Percentiles rank a stretch among this genome's conserved stretches.
Evolutionary conservation across 1,140 invertebrate species (phyloP).

Genomic region (Bacillus rossius): DNA sequence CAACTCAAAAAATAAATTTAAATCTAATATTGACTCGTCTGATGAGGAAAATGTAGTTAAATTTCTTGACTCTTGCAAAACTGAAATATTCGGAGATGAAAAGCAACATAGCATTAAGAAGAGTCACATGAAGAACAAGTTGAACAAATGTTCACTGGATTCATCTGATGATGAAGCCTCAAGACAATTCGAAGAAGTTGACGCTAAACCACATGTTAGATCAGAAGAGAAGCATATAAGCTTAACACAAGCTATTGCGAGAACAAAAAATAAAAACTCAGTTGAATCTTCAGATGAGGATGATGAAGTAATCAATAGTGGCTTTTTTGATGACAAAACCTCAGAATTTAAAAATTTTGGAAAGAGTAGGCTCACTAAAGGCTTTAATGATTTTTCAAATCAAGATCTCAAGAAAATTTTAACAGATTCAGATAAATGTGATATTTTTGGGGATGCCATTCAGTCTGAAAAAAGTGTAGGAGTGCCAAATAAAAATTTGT

Average conservation of each 20-base stretch:
- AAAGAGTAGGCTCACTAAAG: conserved; percentile 5
- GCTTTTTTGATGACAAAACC: conserved; percentile 2
- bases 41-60: conserved; percentile 7
- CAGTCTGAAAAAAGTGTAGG: background rate
- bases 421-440: conserved; percentile 4
- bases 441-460: conserved; percentile 6
- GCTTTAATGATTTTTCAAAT: background rate
- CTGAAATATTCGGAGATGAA: conserved; percentile 5
- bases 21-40: conserved; percentile 3
- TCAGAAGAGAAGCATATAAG: background rate
- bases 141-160: conserved; percentile 3
- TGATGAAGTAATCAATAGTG: background rate
- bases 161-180: conserved; percentile 11
- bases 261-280: conserved; percentile 1
- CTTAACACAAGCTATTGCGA: background rate
- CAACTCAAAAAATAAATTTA: conserved; percentile 5
- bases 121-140: conserved; percentile 3
- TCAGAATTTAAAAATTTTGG: conserved; percentile 2
- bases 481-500: background rate
- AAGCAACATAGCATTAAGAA: conserved; percentile 7
- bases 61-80: conserved; percentile 4
- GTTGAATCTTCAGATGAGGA: conserved; percentile 24
- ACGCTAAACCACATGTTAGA: background rate
- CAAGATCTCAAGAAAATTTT: conserved; percentile 5
- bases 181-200: background rate